These are phyloP conservation scores for Prosapia bicincta DNA, from an alignment of 2,888 invertebrate genomes.

Conservation along the genomic window DNA sequence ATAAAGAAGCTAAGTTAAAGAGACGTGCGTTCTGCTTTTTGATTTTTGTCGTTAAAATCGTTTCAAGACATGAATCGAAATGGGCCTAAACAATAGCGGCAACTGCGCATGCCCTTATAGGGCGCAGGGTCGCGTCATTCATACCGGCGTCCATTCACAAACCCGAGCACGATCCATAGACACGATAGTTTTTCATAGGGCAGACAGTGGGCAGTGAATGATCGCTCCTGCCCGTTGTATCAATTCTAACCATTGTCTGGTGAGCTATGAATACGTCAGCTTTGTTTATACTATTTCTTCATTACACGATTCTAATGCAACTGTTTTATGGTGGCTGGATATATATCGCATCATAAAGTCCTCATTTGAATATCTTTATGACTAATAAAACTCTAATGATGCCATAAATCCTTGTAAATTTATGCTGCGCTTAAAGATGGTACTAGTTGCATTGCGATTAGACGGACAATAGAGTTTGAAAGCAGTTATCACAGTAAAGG, in stretches of 20 bases:
- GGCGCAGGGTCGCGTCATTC: background rate
- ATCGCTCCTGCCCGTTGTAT: background rate
- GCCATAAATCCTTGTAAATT: too few relatives aligned
- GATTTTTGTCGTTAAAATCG: background rate
- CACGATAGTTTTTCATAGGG: background rate
- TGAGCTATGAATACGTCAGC: background rate
- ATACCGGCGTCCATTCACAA: background rate
- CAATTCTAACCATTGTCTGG: background rate
- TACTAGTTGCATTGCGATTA: too few relatives aligned
- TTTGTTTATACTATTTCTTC: background rate
- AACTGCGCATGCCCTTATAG: background rate
- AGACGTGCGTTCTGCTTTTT: too few relatives aligned
- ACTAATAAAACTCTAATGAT: too few relatives aligned
- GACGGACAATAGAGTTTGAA: too few relatives aligned
- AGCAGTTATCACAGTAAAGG: too few relatives aligned
- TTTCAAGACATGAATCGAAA: background rate
- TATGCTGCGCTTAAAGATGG: too few relatives aligned
- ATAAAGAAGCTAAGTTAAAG: too few relatives aligned
- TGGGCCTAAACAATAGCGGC: background rate
- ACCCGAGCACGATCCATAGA: background rate
- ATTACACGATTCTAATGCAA: too few relatives aligned
- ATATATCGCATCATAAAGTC: too few relatives aligned
- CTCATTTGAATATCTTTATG: too few relatives aligned
- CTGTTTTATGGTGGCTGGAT: too few relatives aligned
- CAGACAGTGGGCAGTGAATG: background rate